Evolutionary conservation across 2,888 invertebrate genomes (phyloP), one percentile per base, ranked within the genome.

Genomic region (Nephrocerus scutellatus): DNA sequence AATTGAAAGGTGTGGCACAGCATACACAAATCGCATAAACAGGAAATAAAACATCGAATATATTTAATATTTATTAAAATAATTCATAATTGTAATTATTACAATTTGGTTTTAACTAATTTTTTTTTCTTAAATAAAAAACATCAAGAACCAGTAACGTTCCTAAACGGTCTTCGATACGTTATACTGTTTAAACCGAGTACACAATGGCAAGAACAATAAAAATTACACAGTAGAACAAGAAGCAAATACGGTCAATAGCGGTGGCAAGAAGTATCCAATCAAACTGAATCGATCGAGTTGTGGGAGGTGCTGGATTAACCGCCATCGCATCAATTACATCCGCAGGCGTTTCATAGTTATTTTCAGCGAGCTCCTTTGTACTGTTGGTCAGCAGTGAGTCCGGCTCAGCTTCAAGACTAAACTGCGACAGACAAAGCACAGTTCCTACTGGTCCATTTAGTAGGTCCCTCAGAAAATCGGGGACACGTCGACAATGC

Each of bases 201-300:
- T 62, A 65, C 7, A 48, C 43, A 29, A 60, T 51, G 35, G 57
- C 57, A 38, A 65, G 38, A 16, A 75, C 63, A 9, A 70, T 56
- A 52, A 76, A 78, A 18, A 74, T 56, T 20, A 77, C 51, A 30
- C 72, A 70, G 52, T 78, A 80, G 33, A 73, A 52, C 26, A 76
- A 43, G 52, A 80, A 80, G 5, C 72, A 70, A 31, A 79, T 56
- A 35, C 80, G 72, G 62, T 81, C 80, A 37, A 81, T 70, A 7
- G 77, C 75, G 3, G 74, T 75, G 19, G 79, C 79, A 30, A 79
- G 55, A 10, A 79, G 59, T n/a, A 75, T 62, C 80, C 80, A 81
- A 54, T 80, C 79, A 22, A 74, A 70, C 50, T 77, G 75, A 2
- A 71, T 49, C 3, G 61, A 62, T 16, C 59, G 57, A 18, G 48